Evolutionary conservation across 2,888 invertebrate species (phyloP).

Genomic region (Polia nebulosa): DNA sequence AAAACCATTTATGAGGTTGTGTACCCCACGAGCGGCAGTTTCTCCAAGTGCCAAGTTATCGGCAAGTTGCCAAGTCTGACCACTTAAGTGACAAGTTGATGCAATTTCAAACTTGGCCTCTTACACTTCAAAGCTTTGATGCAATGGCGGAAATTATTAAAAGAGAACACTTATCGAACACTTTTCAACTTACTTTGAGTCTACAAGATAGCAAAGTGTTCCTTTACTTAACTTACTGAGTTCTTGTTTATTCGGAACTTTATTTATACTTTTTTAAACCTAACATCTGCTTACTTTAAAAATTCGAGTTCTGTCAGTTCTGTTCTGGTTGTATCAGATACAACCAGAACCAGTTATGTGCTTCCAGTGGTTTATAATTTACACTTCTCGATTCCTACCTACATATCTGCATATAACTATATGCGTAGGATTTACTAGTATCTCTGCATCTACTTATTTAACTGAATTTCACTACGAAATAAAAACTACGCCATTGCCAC

Average conservation of each 20-base stretch:
- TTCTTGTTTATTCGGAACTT: conserved; percentile 1
- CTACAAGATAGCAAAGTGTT: conserved; percentile 11
- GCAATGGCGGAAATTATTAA: conserved; percentile 69
- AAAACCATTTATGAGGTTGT: conserved; percentile 58
- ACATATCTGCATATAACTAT: background rate
- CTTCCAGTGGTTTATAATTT: background rate
- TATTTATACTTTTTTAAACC: background rate
- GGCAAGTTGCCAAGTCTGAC: conserved; percentile 79
- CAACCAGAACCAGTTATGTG: too few species aligned
- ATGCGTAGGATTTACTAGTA: too few species aligned
- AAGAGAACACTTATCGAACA: conserved; percentile 58
- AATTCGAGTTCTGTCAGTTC: background rate
- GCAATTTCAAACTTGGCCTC: conserved; percentile 71
- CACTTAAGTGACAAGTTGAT: conserved; percentile 77
- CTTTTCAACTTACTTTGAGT: conserved; percentile 36
- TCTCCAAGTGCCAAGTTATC: conserved; percentile 66
- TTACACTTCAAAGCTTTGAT: conserved; percentile 69
- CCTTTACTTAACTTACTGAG: background rate
- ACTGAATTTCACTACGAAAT: too few species aligned
- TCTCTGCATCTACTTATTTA: too few species aligned
- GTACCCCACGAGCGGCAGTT: conserved; percentile 58
- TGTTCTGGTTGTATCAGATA: background rate
- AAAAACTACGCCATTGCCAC: background rate
- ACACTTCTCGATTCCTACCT: background rate
- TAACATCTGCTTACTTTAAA: background rate